Conservation (phyloP, 2,797 vertebrate genomes). For the Falco rusticolus region DNA sequence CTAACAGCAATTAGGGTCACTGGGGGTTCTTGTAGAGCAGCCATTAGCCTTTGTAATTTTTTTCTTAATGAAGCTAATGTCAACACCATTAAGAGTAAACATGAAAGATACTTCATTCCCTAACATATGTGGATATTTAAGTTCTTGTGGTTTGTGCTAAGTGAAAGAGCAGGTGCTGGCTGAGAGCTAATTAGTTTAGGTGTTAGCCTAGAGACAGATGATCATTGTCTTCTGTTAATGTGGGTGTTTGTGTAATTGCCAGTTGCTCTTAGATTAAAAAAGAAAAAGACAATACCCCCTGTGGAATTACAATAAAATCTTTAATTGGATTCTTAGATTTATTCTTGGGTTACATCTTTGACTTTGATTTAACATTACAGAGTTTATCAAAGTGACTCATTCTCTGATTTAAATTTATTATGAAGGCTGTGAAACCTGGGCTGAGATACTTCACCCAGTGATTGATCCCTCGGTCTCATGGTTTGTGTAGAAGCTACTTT, state of each 20-base stretch:
- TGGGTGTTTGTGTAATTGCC: neutral
- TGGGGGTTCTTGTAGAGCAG: slow-evolving; percentile 20
- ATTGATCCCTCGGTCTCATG: neutral
- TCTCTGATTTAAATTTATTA: neutral
- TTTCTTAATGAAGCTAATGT: slow-evolving; percentile 56
- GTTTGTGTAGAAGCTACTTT: neutral
- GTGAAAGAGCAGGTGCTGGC: slow-evolving; percentile 45
- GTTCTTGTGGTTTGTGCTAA: neutral
- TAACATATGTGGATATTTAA: neutral
- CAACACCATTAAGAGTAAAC: slow-evolving; percentile 13
- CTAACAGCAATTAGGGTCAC: neutral
- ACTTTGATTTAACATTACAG: neutral
- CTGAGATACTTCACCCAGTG: neutral
- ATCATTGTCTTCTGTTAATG: neutral
- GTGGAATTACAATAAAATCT: neutral
- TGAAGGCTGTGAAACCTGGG: neutral
- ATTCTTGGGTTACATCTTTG: neutral
- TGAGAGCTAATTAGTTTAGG: slow-evolving; percentile 17
- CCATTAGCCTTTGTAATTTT: slow-evolving; percentile 37
- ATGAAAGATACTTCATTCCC: slow-evolving; percentile 9
- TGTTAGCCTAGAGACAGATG: neutral
- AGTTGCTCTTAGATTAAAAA: neutral
- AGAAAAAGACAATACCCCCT: neutral
- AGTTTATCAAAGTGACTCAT: neutral
- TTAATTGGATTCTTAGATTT: neutral